Evolutionary conservation across 2,113 vertebrate genomes (phyloP).

Genomic region (Scophthalmus maximus): DNA sequence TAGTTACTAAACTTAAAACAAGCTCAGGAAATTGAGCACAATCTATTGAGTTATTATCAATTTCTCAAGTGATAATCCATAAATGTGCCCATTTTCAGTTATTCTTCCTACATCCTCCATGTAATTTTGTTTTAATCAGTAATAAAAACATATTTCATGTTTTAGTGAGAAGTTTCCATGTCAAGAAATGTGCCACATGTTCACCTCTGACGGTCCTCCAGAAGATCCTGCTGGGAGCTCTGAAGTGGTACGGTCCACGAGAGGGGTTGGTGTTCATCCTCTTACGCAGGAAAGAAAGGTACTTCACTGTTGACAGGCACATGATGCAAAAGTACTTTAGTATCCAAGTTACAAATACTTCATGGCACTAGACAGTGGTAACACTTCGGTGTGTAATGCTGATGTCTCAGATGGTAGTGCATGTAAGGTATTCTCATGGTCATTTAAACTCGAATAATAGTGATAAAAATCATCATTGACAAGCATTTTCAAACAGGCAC

Average conservation of each 20-base stretch:
- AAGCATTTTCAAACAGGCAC: background rate
- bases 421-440: constrained; percentile 85
- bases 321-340: background rate
- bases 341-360: background rate
- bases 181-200: background rate
- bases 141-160: too few species aligned
- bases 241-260: constrained; percentile 92
- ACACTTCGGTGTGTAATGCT: background rate
- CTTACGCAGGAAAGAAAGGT: constrained; percentile 92
- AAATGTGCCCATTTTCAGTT: too few species aligned
- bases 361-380: background rate
- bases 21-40: too few species aligned
- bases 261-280: constrained; percentile 97
- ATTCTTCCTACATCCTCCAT: too few species aligned
- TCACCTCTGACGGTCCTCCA: constrained; percentile 94
- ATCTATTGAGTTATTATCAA: too few species aligned
- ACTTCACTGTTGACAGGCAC: constrained; percentile 86
- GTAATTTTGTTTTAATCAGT: too few species aligned
- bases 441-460: constrained; percentile 78
- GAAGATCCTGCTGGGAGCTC: constrained; percentile 94
- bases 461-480: constrained; percentile 78
- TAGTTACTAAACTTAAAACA: too few species aligned
- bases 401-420: constrained; percentile 92
- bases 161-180: background rate
- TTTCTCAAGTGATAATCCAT: too few species aligned